Conservation (phyloP, 1,140 invertebrate species). For the Apolygus lucorum region DNA sequence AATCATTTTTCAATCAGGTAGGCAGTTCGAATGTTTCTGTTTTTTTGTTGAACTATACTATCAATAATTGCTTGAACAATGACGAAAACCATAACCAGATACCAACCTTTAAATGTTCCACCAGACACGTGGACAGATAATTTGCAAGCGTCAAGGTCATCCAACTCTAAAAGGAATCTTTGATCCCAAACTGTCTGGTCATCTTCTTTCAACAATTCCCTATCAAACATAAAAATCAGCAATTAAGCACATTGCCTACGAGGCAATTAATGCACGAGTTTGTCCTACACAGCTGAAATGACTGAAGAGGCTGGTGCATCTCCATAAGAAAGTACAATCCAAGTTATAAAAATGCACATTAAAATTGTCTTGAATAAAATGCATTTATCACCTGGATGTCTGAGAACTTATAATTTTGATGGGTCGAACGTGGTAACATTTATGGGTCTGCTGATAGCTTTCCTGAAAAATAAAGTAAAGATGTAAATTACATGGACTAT, state of each 20-base stretch:
- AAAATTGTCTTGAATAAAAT: too few relatives aligned
- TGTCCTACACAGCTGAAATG: too few relatives aligned
- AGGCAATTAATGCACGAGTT: too few relatives aligned
- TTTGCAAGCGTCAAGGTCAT: constrained; percentile 25
- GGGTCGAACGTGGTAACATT: constrained; percentile 45
- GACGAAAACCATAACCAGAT: neutral
- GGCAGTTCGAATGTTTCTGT: too few relatives aligned
- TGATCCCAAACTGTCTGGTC: constrained; percentile 28
- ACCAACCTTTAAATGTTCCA: constrained; percentile 43
- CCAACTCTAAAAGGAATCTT: constrained; percentile 29
- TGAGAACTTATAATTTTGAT: constrained; percentile 40
- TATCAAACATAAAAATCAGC: constrained; percentile 5
- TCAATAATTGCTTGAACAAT: too few relatives aligned
- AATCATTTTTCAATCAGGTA: too few relatives aligned
- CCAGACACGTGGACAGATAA: constrained; percentile 42
- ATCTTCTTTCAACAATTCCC: constrained; percentile 25
- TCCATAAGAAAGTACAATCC: too few relatives aligned
- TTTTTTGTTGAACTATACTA: too few relatives aligned
- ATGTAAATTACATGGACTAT: neutral
- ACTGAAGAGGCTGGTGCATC: too few relatives aligned
- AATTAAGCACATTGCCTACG: too few relatives aligned
- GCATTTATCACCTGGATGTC: constrained; percentile 40
- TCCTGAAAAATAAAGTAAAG: constrained; percentile 38
- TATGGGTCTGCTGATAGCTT: constrained; percentile 47
- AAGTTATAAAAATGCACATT: too few relatives aligned